Base-by-base conservation (phyloP, 1,140 invertebrate genomes). In the Polypedilum pembai region DNA sequence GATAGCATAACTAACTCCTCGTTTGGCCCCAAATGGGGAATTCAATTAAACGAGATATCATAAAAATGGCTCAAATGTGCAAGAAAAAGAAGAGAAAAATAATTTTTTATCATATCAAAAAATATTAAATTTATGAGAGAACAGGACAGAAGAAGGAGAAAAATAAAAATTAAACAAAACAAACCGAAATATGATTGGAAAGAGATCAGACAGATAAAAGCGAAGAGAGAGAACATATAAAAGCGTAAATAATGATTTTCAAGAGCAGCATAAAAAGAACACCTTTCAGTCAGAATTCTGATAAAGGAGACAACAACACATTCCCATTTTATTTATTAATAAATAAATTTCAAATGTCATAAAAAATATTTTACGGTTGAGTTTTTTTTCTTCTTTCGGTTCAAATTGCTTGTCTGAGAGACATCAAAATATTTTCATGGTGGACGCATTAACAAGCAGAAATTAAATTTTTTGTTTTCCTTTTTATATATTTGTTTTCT, bases 31-130 rank as follows among this genome's bases (percentile, higher is more conserved):
- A 56, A 56, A 56, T 56, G 45, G 45, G 45, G 45, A 56, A 56
- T 56, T 56, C 45, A 56, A 56, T 56, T 56, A 56, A 56, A 56
- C 45, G 45, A 56, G 45, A 56, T 56, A 56, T 56, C 45, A 56
- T 56, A 56, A 56, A 56, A n/a, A n/a, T 56, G 24, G 41, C 8
- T 45, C 41, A 8, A 45, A 15, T 45, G 41, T 12, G 41, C 15
- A 8, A 15, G 41, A 45, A 15, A 3, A 8, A 45, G 8, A 15
- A 41, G 40, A 15, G 45, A 56, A n/a, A 15, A 12, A 56, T n/a
- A 56, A 12, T 56, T 56, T 56, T 56, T 56, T 56, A 56, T 56
- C 45, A 56, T 33, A 33, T 33, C 45, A 56, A n/a, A 56, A 56
- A 15, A 56, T n/a, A 56, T 15, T 56, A n/a, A 56, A 56, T 56